phyloP scores from a whole-genome alignment of 1,140 invertebrate genomes.

The Calliphora vicina region DNA sequence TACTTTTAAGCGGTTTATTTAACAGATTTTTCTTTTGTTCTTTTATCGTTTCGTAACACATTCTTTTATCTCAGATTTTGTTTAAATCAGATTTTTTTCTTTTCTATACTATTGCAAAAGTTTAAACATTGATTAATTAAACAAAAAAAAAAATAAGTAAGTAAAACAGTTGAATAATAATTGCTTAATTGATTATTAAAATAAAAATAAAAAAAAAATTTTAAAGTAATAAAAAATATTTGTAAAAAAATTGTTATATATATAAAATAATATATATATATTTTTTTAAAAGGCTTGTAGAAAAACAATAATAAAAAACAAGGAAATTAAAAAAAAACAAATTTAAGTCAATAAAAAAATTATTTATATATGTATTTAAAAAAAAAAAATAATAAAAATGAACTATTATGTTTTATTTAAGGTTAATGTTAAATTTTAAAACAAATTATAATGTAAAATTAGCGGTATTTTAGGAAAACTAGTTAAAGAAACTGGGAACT shows the following conservation, averaged over 20 bases:
- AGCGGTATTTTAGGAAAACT: background rate
- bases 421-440: background rate
- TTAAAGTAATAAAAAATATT: constrained; percentile 18
- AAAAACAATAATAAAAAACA: constrained; percentile 18
- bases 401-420: background rate
- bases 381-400: constrained; percentile 10
- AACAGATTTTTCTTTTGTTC: background rate
- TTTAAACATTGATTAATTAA: background rate
- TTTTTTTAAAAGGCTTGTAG: background rate
- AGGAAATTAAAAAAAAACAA: constrained; percentile 11
- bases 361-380: background rate
- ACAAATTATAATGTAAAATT: background rate
- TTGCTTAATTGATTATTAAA: constrained; percentile 6
- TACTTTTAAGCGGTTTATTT: constrained; percentile 27
- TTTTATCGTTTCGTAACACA: background rate
- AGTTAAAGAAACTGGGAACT: too few species aligned
- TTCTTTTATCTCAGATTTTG: background rate
- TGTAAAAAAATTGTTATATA: background rate
- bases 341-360: constrained; percentile 2
- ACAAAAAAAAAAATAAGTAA: background rate
- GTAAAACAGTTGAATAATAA: background rate
- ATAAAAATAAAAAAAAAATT: background rate
- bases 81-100: background rate
- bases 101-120: background rate
- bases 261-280: background rate